Conservation (phyloP, 2,797 vertebrate species). For the Hoplostethus mediterraneus region DNA sequence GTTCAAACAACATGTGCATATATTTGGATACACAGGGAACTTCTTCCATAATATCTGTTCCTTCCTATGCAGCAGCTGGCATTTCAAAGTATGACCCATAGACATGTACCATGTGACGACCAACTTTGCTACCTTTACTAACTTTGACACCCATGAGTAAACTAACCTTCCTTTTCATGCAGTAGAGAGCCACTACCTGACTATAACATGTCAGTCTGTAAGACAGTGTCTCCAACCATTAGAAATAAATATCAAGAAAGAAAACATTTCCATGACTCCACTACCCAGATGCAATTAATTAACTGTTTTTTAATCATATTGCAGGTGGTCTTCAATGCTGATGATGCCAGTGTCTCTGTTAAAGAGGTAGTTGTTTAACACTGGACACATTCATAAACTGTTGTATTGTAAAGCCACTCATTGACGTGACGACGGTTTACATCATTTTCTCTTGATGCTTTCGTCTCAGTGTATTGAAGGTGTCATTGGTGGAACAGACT, state of each 20-base stretch:
- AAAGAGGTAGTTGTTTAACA: conserved; percentile 88
- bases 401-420: not conserved
- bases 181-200: not conserved
- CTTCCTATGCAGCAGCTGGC: too few relatives aligned
- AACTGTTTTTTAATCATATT: conserved; percentile 25
- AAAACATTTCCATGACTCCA: not conserved
- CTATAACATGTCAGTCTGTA: not conserved
- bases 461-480: conserved; percentile 90
- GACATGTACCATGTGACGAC: too few relatives aligned
- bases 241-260: not conserved
- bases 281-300: not conserved
- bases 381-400: not conserved
- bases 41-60: too few relatives aligned
- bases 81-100: too few relatives aligned
- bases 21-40: too few relatives aligned
- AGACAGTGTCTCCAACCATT: not conserved
- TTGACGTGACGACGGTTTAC: conserved; percentile 3
- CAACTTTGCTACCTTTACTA: too few relatives aligned
- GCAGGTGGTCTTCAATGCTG: conserved; percentile 90
- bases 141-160: too few relatives aligned
- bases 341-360: conserved; percentile 90
- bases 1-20: too few relatives aligned
- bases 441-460: conserved; percentile 16
- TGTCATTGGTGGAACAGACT: conserved; percentile 93
- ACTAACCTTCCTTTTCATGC: not conserved